These are phyloP conservation scores for Coptodon bakossiorum DNA, from an alignment of 2,113 vertebrate species.

Conservation along the genomic window DNA sequence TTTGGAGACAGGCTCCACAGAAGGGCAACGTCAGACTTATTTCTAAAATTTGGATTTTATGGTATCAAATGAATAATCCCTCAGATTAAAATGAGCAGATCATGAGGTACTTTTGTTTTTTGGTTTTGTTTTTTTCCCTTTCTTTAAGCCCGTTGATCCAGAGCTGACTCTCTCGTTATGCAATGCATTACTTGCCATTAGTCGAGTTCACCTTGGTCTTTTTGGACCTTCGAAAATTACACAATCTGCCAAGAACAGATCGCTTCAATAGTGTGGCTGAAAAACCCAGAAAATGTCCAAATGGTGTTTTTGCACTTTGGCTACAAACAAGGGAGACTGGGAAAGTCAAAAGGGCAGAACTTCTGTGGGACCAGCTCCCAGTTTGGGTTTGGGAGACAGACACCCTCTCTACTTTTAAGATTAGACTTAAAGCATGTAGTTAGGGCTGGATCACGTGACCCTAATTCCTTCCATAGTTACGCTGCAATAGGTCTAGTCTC, in stretches of 20 bases:
- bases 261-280: rapidly evolving
- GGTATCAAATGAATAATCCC: constrained; percentile 4
- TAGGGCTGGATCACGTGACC: background rate
- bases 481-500: rapidly evolving
- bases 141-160: background rate
- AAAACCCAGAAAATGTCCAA: background rate
- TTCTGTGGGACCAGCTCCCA: background rate
- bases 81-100: background rate
- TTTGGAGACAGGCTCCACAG: background rate
- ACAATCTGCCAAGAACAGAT: background rate
- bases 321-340: background rate
- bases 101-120: background rate
- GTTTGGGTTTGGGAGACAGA: background rate
- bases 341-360: background rate
- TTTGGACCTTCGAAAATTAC: background rate
- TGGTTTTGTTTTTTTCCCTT: rapidly evolving
- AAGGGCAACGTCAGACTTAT: background rate
- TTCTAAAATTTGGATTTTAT: background rate
- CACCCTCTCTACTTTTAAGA: background rate
- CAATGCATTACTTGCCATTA: background rate
- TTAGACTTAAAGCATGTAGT: background rate
- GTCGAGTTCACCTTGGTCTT: background rate
- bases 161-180: background rate
- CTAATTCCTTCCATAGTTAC: background rate
- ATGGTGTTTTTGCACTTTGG: background rate